These are phyloP conservation scores for Magallana nippona DNA, from an alignment of 2,888 invertebrate genomes.

Conservation along the genomic window DNA sequence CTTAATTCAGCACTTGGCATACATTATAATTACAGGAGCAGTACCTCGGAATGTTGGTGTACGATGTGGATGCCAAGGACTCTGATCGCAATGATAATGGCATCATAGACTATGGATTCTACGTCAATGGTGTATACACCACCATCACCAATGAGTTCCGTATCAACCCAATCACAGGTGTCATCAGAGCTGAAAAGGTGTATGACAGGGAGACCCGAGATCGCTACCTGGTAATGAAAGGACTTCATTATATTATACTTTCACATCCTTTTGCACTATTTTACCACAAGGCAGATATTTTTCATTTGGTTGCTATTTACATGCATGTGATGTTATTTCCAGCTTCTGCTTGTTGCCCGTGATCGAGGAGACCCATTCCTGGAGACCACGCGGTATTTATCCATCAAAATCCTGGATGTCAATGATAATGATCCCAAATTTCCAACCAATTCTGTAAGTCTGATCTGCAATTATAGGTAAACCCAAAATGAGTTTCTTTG, in stretches of 20 bases:
- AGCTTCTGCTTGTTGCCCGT: constrained; percentile 65
- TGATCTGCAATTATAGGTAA: neutral
- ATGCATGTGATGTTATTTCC: constrained; percentile 37
- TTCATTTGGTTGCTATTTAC: no score
- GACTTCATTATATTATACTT: no score
- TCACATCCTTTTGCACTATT: no score
- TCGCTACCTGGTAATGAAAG: constrained; percentile 68
- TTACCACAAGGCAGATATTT: no score
- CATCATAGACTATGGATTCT: constrained; percentile 87
- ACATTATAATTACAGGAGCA: constrained; percentile 62
- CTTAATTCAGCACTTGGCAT: neutral
- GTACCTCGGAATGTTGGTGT: constrained; percentile 81
- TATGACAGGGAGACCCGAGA: constrained; percentile 83
- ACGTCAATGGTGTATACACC: constrained; percentile 84
- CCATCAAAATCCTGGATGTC: constrained; percentile 63
- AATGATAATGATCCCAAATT: constrained; percentile 69
- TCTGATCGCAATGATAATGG: constrained; percentile 92
- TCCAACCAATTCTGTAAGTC: constrained; percentile 56
- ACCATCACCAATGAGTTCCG: constrained; percentile 91
- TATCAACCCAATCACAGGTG: constrained; percentile 89
- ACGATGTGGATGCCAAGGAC: constrained; percentile 91
- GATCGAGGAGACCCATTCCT: constrained; percentile 62
- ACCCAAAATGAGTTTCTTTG: no score
- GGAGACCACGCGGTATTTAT: constrained; percentile 61
- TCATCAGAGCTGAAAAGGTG: constrained; percentile 88